A percentile compares a stretch with the other conserved stretches of the same genome.
These are phyloP conservation scores for Diadema setosum DNA, from an alignment of 35 echinoderm and acorn worm genomes.

Conservation along the genomic window DNA sequence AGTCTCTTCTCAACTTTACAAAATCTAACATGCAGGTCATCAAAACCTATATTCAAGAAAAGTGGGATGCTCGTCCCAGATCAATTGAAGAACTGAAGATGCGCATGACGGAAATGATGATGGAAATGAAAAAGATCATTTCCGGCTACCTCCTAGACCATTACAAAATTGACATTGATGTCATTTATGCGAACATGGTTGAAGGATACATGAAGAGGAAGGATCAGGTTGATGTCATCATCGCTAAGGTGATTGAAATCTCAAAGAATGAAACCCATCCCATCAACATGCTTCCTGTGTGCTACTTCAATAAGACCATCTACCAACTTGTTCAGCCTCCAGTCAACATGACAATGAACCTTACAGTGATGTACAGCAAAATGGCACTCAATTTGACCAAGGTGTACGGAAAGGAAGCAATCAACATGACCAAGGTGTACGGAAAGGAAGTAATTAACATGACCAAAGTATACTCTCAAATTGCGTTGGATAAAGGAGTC, in stretches of 20 bases:
- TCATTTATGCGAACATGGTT: neutral
- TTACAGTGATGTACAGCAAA: neutral
- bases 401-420: conserved; percentile 16
- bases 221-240: neutral
- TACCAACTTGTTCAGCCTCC: conserved; percentile 30
- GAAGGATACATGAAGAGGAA: conserved; percentile 30
- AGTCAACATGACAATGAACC: conserved; percentile 6
- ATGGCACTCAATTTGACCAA: conserved; percentile 21
- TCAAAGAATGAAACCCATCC: conserved; percentile 75
- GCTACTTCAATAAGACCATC: conserved; percentile 69
- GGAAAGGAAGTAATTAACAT: neutral
- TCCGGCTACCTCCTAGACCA: neutral
- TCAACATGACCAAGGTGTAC: conserved; percentile 47
- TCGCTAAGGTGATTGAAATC: conserved; percentile 46
- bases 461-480: conserved; percentile 10
- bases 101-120: conserved; percentile 18
- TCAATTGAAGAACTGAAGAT: conserved; percentile 26
- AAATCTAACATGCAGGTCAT: neutral
- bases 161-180: conserved; percentile 34
- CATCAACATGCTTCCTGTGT: conserved; percentile 62
- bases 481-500: neutral
- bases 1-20: neutral
- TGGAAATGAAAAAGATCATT: neutral
- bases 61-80: conserved; percentile 5
- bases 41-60: neutral